Evolutionary conservation across 2,888 invertebrate genomes (phyloP).

Genomic region (Mimas tiliae): DNA sequence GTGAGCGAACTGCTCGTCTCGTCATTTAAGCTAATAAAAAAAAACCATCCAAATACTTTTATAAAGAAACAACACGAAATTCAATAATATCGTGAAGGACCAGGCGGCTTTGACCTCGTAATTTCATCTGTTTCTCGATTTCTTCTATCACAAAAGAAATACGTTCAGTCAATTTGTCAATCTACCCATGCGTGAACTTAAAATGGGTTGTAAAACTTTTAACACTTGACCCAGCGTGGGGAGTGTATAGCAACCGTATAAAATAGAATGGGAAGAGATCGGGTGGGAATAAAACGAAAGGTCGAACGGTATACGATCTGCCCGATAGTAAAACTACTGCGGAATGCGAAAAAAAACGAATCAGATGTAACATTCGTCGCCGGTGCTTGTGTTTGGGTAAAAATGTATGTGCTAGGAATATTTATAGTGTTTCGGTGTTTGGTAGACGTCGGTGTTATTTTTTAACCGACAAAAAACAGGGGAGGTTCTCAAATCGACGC

Average conservation of each 20-base stretch:
- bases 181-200: conserved; percentile 57
- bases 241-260: conserved; percentile 59
- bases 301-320: conserved; percentile 49
- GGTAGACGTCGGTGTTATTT: neutral
- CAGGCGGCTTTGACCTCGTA: conserved; percentile 35
- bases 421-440: neutral
- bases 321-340: conserved; percentile 49
- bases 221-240: conserved; percentile 57
- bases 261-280: conserved; percentile 58
- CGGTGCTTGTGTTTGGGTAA: conserved; percentile 44
- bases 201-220: conserved; percentile 70
- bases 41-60: conserved; percentile 3
- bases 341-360: conserved; percentile 33
- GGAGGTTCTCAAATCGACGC: too few species aligned
- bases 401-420: neutral
- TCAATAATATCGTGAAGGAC: conserved; percentile 40
- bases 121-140: conserved; percentile 46
- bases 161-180: conserved; percentile 61
- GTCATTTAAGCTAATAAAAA: too few species aligned
- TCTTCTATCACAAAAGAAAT: conserved; percentile 46
- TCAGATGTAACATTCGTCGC: conserved; percentile 35
- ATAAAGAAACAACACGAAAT: conserved; percentile 31
- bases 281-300: conserved; percentile 61
- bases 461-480: too few species aligned
- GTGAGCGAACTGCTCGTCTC: too few species aligned